These are phyloP conservation scores for Peromyscus attwateri DNA, from an alignment of 2,797 vertebrate genomes.

Conservation along the genomic window DNA sequence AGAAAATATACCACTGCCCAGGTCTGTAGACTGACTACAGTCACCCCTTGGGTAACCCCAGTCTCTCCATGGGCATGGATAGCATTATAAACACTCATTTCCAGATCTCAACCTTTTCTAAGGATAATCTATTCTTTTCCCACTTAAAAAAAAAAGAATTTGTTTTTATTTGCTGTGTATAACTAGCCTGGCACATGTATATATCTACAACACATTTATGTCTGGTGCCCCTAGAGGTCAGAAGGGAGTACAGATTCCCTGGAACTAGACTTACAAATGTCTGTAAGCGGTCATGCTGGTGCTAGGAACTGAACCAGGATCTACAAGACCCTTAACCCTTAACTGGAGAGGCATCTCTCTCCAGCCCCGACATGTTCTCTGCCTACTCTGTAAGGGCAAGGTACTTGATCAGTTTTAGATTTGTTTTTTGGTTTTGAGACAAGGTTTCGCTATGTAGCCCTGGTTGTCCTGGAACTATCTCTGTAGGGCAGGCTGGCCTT, in stretches of 20 bases:
- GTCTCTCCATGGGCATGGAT: background rate
- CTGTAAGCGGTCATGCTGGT: background rate
- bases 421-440: background rate
- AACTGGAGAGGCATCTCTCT: background rate
- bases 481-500: background rate
- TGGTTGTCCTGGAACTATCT: background rate
- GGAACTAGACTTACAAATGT: background rate
- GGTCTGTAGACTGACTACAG: background rate
- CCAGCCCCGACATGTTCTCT: background rate
- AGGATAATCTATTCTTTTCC: background rate
- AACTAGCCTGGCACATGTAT: background rate
- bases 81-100: background rate
- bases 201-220: background rate
- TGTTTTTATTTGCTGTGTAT: background rate
- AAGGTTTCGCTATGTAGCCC: background rate
- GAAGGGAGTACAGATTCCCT: background rate
- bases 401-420: background rate
- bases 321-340: background rate
- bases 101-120: conserved; percentile 22
- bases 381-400: background rate
- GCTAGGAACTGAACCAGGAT: background rate
- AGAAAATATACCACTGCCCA: background rate
- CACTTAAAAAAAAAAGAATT: background rate
- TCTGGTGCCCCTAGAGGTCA: background rate
- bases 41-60: background rate